A percentile compares a stretch with the other conserved stretches of the same genome.
Evolutionary conservation across 1,140 invertebrate species (phyloP).

Genomic region (Triops cancriformis): DNA sequence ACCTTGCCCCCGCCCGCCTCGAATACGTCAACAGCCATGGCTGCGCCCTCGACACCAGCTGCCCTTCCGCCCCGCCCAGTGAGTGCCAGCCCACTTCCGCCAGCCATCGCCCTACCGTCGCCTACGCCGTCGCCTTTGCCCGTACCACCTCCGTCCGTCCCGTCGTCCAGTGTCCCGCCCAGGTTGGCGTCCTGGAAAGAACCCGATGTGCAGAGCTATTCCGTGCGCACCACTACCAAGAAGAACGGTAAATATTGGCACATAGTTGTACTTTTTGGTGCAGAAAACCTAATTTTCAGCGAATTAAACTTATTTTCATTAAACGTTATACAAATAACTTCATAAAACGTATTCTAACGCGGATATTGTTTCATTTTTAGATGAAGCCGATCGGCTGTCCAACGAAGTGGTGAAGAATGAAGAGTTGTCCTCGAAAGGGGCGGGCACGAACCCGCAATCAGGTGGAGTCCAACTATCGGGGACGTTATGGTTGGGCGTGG

Average conservation of each 20-base stretch:
- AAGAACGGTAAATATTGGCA: conserved; percentile 34
- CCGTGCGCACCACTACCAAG: conserved; percentile 35
- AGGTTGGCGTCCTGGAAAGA: conserved; percentile 34
- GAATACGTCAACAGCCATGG: conserved; percentile 26
- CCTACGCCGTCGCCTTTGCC: conserved; percentile 30
- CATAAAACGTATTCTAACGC: background rate
- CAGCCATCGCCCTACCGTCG: conserved; percentile 39
- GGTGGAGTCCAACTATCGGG: background rate
- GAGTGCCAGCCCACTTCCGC: conserved; percentile 33
- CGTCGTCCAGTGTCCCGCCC: conserved; percentile 17
- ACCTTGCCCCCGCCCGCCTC: background rate
- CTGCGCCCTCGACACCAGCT: conserved; percentile 27
- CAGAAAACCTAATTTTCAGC: no score
- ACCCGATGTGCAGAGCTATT: conserved; percentile 32
- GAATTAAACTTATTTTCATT: no score
- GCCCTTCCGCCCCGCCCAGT: conserved; percentile 24
- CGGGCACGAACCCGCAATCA: conserved; percentile 7
- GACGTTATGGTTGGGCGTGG: conserved; percentile 12
- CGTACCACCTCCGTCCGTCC: background rate
- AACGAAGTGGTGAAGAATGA: conserved; percentile 89
- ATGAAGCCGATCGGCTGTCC: conserved; percentile 74
- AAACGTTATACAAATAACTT: no score
- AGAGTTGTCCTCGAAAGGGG: conserved; percentile 62
- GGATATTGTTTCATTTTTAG: conserved; percentile 44
- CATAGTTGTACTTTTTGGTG: no score